Conservation (phyloP, 2,797 vertebrate species). For the Chanos chanos region DNA sequence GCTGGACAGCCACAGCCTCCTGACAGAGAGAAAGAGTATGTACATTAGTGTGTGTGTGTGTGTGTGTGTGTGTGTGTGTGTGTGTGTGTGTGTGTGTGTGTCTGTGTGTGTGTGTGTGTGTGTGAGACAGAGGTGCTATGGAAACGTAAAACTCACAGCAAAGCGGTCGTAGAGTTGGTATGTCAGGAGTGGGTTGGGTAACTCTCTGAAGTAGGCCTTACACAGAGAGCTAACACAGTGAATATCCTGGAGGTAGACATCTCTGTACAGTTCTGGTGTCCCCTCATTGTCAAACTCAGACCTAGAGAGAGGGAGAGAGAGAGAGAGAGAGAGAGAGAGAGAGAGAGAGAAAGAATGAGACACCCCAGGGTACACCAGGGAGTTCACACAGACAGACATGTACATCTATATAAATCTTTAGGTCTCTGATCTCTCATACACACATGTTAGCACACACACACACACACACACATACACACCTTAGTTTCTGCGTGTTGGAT, state of each 20-base stretch:
- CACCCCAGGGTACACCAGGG: background rate
- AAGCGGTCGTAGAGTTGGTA: slow-evolving; percentile 95
- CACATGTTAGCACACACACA: background rate
- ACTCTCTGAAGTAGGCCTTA: slow-evolving; percentile 93
- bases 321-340: background rate
- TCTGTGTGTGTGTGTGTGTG: background rate
- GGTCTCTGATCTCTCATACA: background rate
- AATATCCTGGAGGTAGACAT: slow-evolving; percentile 90
- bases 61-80: slow-evolving; percentile 5
- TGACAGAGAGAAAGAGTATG: slow-evolving; percentile 44
- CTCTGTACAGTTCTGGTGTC: slow-evolving; percentile 78
- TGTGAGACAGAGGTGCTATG: background rate
- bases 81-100: slow-evolving; percentile 1
- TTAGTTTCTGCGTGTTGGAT: slow-evolving; percentile 90
- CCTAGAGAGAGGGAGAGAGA: slow-evolving; percentile 58
- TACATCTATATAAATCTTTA: background rate
- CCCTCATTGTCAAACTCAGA: slow-evolving; percentile 84
- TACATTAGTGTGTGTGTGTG: background rate
- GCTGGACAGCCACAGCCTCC: slow-evolving; percentile 87
- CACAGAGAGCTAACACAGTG: slow-evolving; percentile 93
- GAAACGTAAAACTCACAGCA: slow-evolving; percentile 71
- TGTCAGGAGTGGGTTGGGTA: slow-evolving; percentile 92
- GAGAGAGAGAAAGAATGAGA: background rate
- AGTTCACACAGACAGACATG: background rate
- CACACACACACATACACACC: slow-evolving; percentile 52